These are phyloP conservation scores for Microcebus tavaratra DNA, from an alignment of 2,113 vertebrate genomes.

Conservation along the genomic window DNA sequence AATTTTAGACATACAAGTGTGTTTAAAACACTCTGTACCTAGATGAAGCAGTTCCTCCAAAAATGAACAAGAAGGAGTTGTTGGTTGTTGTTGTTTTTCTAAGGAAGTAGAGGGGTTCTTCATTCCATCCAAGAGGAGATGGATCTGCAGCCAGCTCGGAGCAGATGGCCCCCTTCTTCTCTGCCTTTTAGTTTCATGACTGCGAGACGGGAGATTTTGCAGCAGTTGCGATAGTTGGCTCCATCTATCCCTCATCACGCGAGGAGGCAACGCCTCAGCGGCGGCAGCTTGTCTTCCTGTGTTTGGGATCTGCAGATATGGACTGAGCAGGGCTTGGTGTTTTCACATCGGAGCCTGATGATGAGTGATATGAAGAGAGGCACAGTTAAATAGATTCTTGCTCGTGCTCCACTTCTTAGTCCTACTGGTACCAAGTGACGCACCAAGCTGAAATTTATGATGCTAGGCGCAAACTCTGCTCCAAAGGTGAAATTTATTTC, in stretches of 20 bases:
- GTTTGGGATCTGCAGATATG: slow-evolving; percentile 44
- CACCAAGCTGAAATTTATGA: background rate
- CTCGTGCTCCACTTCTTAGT: slow-evolving; percentile 15
- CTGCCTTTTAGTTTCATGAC: slow-evolving; percentile 73
- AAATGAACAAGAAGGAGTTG: slow-evolving; percentile 64
- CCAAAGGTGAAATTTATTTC: slow-evolving; percentile 32
- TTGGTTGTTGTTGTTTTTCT: slow-evolving; percentile 55
- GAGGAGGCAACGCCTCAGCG: background rate
- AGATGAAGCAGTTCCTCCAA: slow-evolving; percentile 7
- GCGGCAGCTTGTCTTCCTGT: slow-evolving; percentile 70
- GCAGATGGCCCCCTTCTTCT: slow-evolving; percentile 78
- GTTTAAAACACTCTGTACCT: background rate
- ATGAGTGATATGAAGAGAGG: slow-evolving; percentile 65
- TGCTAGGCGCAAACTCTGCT: background rate
- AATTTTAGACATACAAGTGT: background rate
- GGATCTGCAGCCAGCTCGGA: slow-evolving; percentile 43
- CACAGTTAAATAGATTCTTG: slow-evolving; percentile 37
- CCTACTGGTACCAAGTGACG: background rate
- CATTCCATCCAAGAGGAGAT: background rate
- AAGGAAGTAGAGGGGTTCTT: slow-evolving; percentile 20
- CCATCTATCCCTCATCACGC: slow-evolving; percentile 50
- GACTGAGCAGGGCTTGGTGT: slow-evolving; percentile 57
- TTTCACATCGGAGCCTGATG: slow-evolving; percentile 76
- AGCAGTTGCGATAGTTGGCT: slow-evolving; percentile 71
- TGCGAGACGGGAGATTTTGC: slow-evolving; percentile 66